phyloP scores from a whole-genome alignment of 2,888 invertebrate species.

The Caenorhabditis sp. region DNA sequence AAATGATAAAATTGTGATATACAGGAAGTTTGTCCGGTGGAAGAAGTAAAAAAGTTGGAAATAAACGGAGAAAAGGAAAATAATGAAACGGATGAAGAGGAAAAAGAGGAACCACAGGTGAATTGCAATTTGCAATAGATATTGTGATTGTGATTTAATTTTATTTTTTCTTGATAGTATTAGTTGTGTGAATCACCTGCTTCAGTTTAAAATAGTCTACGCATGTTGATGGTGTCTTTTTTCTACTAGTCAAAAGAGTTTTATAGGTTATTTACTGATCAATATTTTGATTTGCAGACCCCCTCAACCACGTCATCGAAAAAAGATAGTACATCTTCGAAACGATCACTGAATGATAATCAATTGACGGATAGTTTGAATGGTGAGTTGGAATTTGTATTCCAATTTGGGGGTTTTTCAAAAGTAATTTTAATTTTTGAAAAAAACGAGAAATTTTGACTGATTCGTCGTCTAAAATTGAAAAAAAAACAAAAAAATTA shows the following conservation, averaged over 20 bases:
- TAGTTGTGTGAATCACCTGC: not conserved
- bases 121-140: not conserved
- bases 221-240: not conserved
- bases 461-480: no score
- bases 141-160: conserved; percentile 5
- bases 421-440: no score
- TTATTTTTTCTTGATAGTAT: not conserved
- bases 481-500: no score
- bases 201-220: no score
- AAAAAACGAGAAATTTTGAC: no score
- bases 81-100: conserved; percentile 3
- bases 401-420: not conserved
- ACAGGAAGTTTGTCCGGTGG: not conserved
- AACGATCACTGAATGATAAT: not conserved
- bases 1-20: not conserved
- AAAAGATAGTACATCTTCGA: conserved; percentile 4
- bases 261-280: not conserved
- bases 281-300: not conserved
- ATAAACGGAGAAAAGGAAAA: not conserved
- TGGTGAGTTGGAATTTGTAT: conserved; percentile 2
- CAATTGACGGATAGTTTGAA: not conserved
- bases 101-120: conserved; percentile 9
- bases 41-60: not conserved
- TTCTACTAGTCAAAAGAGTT: not conserved
- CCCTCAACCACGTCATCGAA: conserved; percentile 2